Base-by-base conservation (phyloP, 2,797 vertebrate genomes). In the Nannoperca obscura region DNA sequence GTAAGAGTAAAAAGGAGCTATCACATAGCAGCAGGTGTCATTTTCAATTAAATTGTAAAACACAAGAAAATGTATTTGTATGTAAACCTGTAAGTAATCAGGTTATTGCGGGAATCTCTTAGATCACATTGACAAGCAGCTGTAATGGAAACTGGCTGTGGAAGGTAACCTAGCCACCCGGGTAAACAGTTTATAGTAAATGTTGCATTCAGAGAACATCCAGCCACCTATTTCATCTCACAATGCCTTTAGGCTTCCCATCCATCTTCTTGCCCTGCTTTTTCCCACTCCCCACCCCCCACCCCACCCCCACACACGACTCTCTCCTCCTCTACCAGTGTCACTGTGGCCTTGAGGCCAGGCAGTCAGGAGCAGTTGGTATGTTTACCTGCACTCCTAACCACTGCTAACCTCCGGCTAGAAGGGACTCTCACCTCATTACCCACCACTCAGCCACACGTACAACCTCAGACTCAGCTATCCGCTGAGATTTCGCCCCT, bases 381-480 rank as follows among this genome's bases (percentile, higher is more conserved):
- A 59, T 90, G 91, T 93, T 93, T 93, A 92, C 91, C 88, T 92
- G 89, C 79, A 86, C 82, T 90, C 81, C 80, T 87, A 83, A 92
- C 88, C 87, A 90, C 88, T 63, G 78, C 85, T 91, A 90, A 91
- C 92, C 93, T 89, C 89, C 87, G 81, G 88, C 91, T 87, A 65
- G 79, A 86, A 90, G 84, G 84, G 68, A 83, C 89, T 91, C 83
- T 92, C 91, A 91, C 92, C 90, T 93, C 93, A 93, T 94, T 92
- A 93, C 87, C 80, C 88, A 86, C 74, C 85, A 82, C 88, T 87
- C 84, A 85, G 82, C 81, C 76, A 66, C 81, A 85, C 74, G 85
- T 52, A 81, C 42, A 68, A 76, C 71, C 81, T 76, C 80, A 85
- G 86, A 84, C 82, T 62, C 69, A 19, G 42, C 74, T 44, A 76